Conservation (phyloP, 2,888 invertebrate genomes). For the Xanthorhoe designata region DNA sequence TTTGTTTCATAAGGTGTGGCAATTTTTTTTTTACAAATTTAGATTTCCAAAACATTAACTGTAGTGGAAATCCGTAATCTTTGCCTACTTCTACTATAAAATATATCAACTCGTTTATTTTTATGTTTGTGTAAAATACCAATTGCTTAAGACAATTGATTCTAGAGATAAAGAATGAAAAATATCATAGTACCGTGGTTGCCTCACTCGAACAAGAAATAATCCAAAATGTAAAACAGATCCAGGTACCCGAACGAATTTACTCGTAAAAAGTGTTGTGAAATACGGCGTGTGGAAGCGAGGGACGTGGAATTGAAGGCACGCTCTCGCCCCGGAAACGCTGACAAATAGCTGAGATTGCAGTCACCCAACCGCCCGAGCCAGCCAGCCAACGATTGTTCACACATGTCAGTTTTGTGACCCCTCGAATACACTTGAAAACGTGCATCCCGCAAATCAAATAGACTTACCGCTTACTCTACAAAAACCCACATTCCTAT, state of each 20-base stretch:
- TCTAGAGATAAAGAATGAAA: too few relatives aligned
- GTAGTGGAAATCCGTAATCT: too few relatives aligned
- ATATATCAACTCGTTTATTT: too few relatives aligned
- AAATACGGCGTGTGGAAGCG: constrained; percentile 54
- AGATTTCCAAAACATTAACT: too few relatives aligned
- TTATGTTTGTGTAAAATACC: too few relatives aligned
- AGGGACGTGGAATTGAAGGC: constrained; percentile 45
- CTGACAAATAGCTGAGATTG: constrained; percentile 69
- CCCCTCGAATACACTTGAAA: constrained; percentile 32
- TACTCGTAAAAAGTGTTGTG: constrained; percentile 30
- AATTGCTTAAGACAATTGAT: too few relatives aligned
- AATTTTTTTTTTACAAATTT: too few relatives aligned
- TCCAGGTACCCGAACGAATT: not conserved
- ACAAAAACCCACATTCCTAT: not conserved
- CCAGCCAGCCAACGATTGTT: constrained; percentile 47
- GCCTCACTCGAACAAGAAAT: not conserved
- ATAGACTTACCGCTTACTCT: constrained; percentile 17
- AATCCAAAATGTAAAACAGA: not conserved
- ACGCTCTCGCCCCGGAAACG: constrained; percentile 54
- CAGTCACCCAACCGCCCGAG: constrained; percentile 42
- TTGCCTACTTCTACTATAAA: too few relatives aligned
- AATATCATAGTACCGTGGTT: not conserved
- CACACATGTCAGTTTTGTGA: constrained; percentile 38
- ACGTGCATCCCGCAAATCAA: constrained; percentile 30
- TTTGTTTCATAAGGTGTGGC: too few relatives aligned